phyloP scores from a whole-genome alignment of 2,113 vertebrate species.

The Promerops cafer region DNA sequence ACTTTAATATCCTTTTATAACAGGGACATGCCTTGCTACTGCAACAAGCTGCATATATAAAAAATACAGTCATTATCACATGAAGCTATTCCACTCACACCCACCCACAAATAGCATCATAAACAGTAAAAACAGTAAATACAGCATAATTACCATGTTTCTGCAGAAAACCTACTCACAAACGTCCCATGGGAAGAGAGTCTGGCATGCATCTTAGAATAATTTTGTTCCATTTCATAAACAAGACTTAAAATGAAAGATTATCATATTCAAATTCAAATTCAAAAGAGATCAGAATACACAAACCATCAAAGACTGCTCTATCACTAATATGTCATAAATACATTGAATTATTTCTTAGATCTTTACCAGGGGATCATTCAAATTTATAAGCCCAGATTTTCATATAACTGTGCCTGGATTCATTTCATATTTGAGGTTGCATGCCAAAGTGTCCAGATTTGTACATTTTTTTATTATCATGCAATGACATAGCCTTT shows the following conservation, averaged over 20 bases:
- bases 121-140: constrained; percentile 40
- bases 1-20: not conserved
- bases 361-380: not conserved
- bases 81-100: not conserved
- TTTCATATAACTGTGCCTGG: not conserved
- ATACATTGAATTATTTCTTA: not conserved
- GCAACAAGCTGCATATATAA: not conserved
- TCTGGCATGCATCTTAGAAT: not conserved
- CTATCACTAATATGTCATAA: not conserved
- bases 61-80: not conserved
- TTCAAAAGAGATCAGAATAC: not conserved
- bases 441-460: not conserved
- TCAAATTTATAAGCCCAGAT: not conserved
- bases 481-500: not conserved
- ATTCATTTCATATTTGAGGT: not conserved
- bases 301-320: not conserved
- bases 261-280: not conserved
- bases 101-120: not conserved
- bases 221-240: constrained; percentile 10
- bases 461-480: not conserved
- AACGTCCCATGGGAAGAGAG: not conserved
- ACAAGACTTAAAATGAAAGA: not conserved
- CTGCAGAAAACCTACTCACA: not conserved
- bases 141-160: constrained; percentile 2
- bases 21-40: not conserved